Percentiles rank a stretch among this genome's conserved stretches.
Evolutionary conservation across 2,888 invertebrate genomes (phyloP).

Genomic region (Euzetes globulus): DNA sequence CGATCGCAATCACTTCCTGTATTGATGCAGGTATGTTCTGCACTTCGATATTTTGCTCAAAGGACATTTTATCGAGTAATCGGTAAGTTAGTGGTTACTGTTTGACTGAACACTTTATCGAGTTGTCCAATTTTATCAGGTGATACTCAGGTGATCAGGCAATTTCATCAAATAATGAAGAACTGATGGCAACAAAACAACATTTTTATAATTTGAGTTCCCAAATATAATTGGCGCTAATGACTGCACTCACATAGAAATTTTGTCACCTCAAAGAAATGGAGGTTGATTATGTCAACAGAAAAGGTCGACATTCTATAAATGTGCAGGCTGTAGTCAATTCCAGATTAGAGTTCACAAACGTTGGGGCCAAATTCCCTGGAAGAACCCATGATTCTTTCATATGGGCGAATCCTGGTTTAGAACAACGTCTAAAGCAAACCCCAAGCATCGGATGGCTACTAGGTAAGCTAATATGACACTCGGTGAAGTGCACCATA

Average conservation of each 20-base stretch:
- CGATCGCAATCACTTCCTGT: background rate
- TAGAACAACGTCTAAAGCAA: background rate
- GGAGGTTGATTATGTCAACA: slow-evolving; percentile 31
- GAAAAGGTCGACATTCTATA: slow-evolving; percentile 36
- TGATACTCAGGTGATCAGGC: too few relatives aligned
- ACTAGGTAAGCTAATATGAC: too few relatives aligned
- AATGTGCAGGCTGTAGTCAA: slow-evolving; percentile 43
- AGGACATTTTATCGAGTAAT: background rate
- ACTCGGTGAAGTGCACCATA: too few relatives aligned
- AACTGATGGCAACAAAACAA: background rate
- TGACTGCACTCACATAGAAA: slow-evolving; percentile 35
- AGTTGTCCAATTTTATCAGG: background rate
- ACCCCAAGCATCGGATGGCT: too few relatives aligned
- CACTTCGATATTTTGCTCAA: background rate
- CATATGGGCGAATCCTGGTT: background rate
- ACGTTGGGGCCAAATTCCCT: slow-evolving; percentile 42
- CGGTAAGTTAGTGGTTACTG: too few relatives aligned
- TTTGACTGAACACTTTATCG: background rate
- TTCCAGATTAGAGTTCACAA: slow-evolving; percentile 42
- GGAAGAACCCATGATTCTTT: slow-evolving; percentile 43
- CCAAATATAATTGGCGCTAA: slow-evolving; percentile 1
- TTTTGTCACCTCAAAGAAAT: slow-evolving; percentile 26
- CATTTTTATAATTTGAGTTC: background rate
- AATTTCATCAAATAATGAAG: background rate
- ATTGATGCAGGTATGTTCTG: background rate